Conservation (phyloP, 2,888 invertebrate genomes). For the Noctua pronuba region DNA sequence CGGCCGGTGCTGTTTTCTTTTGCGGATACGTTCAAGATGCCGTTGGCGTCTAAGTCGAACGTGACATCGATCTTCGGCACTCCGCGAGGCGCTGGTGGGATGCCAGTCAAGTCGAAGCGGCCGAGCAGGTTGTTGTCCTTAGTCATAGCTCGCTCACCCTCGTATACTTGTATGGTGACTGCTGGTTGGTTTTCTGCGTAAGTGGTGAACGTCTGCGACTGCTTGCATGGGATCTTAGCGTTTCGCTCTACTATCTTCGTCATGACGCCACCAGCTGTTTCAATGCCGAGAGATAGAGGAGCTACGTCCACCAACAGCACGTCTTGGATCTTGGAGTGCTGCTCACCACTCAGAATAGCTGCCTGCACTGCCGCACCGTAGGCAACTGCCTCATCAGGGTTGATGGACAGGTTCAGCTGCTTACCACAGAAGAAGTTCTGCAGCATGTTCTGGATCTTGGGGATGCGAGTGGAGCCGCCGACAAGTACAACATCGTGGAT, state of each 20-base stretch:
- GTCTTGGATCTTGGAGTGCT: constrained; percentile 94
- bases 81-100: constrained; percentile 93
- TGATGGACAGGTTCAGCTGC: constrained; percentile 93
- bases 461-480: constrained; percentile 95
- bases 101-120: constrained; percentile 92
- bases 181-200: constrained; percentile 95
- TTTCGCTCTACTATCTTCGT: constrained; percentile 94
- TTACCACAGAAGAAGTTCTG: constrained; percentile 95
- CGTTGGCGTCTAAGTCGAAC: constrained; percentile 94
- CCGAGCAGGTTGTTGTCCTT: constrained; percentile 93
- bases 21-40: constrained; percentile 96
- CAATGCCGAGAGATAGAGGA: constrained; percentile 93
- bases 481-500: constrained; percentile 95
- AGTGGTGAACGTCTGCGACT: constrained; percentile 94
- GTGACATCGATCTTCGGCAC: constrained; percentile 93
- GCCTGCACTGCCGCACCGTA: constrained; percentile 94
- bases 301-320: constrained; percentile 91
- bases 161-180: constrained; percentile 93
- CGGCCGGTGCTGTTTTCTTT: constrained; percentile 92
- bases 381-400: constrained; percentile 95
- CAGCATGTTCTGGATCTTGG: constrained; percentile 94
- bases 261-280: constrained; percentile 95
- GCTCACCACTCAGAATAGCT: constrained; percentile 93
- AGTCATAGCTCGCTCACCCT: constrained; percentile 95
- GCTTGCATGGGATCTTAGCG: constrained; percentile 93